phyloP scores from a whole-genome alignment of 2,113 vertebrate genomes.

The Zootoca vivipara region DNA sequence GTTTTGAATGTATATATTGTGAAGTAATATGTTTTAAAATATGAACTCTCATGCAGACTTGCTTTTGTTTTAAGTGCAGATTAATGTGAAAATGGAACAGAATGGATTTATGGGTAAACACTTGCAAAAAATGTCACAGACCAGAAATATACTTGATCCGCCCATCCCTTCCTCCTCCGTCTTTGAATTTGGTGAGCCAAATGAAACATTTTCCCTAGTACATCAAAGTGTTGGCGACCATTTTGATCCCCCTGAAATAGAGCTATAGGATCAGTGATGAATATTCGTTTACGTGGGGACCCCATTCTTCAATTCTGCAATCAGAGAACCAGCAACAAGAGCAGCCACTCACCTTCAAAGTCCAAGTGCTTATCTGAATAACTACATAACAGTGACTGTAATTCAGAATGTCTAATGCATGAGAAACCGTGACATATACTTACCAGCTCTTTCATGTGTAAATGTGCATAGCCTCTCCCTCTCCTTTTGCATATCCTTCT shows the following conservation, averaged over 20 bases:
- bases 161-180: neutral
- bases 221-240: neutral
- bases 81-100: neutral
- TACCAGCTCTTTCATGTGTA: conserved; percentile 15
- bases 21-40: too few relatives aligned
- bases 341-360: neutral
- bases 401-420: conserved; percentile 22
- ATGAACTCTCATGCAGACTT: neutral
- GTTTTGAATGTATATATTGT: too few relatives aligned
- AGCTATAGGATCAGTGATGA: neutral
- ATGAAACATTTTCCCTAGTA: neutral
- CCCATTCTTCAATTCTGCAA: neutral
- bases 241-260: neutral
- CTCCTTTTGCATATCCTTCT: neutral
- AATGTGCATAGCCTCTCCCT: neutral
- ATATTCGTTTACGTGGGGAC: neutral
- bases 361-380: conserved; percentile 9
- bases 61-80: neutral
- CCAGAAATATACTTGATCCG: neutral
- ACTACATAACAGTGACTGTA: conserved; percentile 13
- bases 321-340: neutral
- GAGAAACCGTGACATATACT: neutral
- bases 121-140: neutral
- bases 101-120: neutral
- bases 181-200: neutral